Conservation (phyloP, 2,113 vertebrate genomes). For the Hemiscyllium ocellatum region DNA sequence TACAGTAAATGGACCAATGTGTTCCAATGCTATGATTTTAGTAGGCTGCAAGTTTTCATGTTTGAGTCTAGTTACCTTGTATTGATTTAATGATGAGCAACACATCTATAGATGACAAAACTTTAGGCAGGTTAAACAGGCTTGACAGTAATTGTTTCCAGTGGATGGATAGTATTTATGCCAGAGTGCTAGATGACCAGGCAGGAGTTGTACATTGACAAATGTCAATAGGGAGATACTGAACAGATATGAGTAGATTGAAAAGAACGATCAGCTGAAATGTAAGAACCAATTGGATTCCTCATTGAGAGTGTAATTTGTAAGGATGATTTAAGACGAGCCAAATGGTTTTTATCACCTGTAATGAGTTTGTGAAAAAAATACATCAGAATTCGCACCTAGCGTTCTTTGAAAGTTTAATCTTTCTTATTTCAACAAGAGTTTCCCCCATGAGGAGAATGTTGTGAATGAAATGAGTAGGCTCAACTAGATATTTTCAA, state of each 20-base stretch:
- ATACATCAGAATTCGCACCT: neutral
- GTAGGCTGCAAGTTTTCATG: neutral
- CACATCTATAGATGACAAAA: neutral
- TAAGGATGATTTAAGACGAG: neutral
- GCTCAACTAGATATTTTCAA: no score
- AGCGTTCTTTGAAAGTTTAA: neutral
- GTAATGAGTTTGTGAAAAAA: neutral
- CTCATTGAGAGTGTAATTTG: neutral
- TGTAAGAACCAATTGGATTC: neutral
- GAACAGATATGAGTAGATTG: neutral
- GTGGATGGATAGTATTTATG: neutral
- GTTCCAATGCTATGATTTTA: neutral
- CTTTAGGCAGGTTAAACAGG: neutral
- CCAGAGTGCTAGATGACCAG: neutral
- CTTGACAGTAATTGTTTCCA: neutral
- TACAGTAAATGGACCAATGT: neutral
- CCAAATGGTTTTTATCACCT: neutral
- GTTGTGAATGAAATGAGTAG: neutral
- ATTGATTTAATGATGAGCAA: neutral
- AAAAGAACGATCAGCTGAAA: neutral
- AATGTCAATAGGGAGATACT: neutral
- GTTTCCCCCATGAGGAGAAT: neutral
- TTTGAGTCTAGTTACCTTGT: neutral
- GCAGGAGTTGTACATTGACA: neutral
- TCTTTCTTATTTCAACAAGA: neutral